Evolutionary conservation across 2,113 vertebrate genomes (phyloP), one percentile per base, ranked within the genome.

Genomic region (Pyrgilauda ruficollis): DNA sequence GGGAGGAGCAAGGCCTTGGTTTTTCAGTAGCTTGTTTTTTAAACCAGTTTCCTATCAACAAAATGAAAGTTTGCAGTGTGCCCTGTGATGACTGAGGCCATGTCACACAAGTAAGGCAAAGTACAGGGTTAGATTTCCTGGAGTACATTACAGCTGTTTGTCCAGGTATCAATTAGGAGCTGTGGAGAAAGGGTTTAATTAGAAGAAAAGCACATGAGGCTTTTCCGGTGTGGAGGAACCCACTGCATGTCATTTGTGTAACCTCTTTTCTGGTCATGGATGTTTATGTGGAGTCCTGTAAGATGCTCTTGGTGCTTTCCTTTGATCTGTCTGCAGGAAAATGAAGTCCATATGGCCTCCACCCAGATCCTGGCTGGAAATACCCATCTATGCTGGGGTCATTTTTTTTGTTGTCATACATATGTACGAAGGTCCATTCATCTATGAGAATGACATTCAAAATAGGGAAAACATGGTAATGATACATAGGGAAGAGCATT

Each of bases 261-360:
- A 94, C 83, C 78, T 74, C 89, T 93, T 68, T 74, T 73, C 87
- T 87, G 77, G 77, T 84, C 69, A 9, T 46, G 61, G 73, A 53
- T 93, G 87, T 96, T 96, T 93, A 46, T 92, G 91, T 84, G 74
- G 52, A 96, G 62, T 66, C 15, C 0, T 81, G n/a, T 39, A 78
- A 89, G 87, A 93, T 0, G 15, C 83, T 92, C 82, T 87, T 16
- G 3, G 81, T 1, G 2, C 73, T 89, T 86, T 21, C 73, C 92
- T 97, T 96, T 96, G 95, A 94, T 96, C 87, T 82, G 33, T 43
- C 23, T 87, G 77, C 62, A 49, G 66, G 89, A 75, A 94, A 89
- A 94, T 89, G 37, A 87, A 84, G 90, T 68, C 80, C 91, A 84
- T 69, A 59, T 91, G 94, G 84, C 64, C 49, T 92, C 84, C 69